These are phyloP conservation scores for Apodemus sylvaticus DNA, from an alignment of 2,113 vertebrate genomes.

Conservation along the genomic window DNA sequence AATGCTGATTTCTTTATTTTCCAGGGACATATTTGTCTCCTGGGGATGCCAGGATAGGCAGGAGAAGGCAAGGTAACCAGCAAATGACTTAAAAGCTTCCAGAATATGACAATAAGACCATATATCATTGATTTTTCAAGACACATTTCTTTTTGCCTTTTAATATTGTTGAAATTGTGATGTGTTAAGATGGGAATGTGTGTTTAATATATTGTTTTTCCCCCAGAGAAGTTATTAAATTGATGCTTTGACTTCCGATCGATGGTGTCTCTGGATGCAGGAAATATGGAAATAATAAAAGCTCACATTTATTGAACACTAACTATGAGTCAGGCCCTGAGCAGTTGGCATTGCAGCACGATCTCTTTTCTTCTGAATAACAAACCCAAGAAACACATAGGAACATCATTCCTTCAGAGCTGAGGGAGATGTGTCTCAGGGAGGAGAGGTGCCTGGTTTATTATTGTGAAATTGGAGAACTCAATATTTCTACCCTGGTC, in stretches of 20 bases:
- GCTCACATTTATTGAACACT: slow-evolving; percentile 67
- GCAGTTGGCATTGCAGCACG: not conserved
- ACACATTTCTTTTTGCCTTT: slow-evolving; percentile 70
- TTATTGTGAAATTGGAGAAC: not conserved
- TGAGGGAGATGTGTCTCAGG: not conserved
- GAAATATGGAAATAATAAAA: slow-evolving; percentile 77
- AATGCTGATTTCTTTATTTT: not conserved
- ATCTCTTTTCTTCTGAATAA: slow-evolving; percentile 10
- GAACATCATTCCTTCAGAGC: not conserved
- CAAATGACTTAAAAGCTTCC: slow-evolving; percentile 55
- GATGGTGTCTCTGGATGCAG: slow-evolving; percentile 69
- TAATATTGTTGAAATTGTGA: slow-evolving; percentile 70
- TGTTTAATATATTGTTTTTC: slow-evolving; percentile 74
- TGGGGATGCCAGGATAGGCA: slow-evolving; percentile 1
- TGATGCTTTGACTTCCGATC: slow-evolving; percentile 72
- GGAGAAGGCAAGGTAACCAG: slow-evolving; percentile 42
- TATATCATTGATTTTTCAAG: slow-evolving; percentile 72
- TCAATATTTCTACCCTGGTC: not conserved
- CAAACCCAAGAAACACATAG: not conserved
- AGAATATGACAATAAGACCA: slow-evolving; percentile 55
- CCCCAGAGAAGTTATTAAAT: slow-evolving; percentile 75
- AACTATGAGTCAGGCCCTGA: slow-evolving; percentile 48
- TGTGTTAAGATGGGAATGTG: slow-evolving; percentile 67
- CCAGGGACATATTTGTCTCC: not conserved
- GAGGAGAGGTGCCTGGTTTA: not conserved